Evolutionary conservation across 2,797 vertebrate genomes (phyloP), one percentile per base, ranked within the genome.

Genomic region (Tokudaia tokunoshimensis): DNA sequence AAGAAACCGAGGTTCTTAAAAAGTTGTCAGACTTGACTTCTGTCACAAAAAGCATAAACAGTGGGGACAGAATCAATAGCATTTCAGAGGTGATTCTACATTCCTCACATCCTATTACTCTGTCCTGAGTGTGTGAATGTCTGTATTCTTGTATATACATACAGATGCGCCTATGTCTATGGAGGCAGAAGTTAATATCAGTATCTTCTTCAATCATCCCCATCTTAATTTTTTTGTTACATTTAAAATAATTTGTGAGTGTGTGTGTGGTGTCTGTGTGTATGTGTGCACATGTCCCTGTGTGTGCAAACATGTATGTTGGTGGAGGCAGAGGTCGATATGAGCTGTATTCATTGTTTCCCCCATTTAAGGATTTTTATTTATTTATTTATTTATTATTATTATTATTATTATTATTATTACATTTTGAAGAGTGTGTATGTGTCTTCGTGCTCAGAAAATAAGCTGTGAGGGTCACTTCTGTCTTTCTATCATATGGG

Each of bases 21-120:
- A 84, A 31, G 4, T 55, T 57, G 67, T 29, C 63, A 81, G 65
- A 76, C 19, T 87, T 89, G 55, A 22, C 15, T 47, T 17, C 55
- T 76, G 52, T 59, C 65, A 84, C 14, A 59, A 37, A 85, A 78
- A 85, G 12, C 76, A 70, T 72, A 83, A 97, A 70, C 20, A 44
- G 7, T 55, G 22, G 52, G 57, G 50, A 92, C 9, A 7, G 50
- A 87, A 90, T 81, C 89, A 85, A 75, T 91, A 85, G 44, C 4
- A 13, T 82, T 78, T 81, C 47, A 80, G 65, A 82, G 19, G 29
- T 94, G 80, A 92, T 81, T 81, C 57, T 76, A 93, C 92, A 78
- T 93, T 90, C 87, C 57, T 88, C 6, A 80, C n/a, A 67, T 44
- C 50, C 44, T 72, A 47, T 84, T n/a, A 44, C 1, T 8, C 13